These are phyloP conservation scores for Chelonus insularis DNA, from an alignment of 1,140 invertebrate genomes.

Conservation along the genomic window DNA sequence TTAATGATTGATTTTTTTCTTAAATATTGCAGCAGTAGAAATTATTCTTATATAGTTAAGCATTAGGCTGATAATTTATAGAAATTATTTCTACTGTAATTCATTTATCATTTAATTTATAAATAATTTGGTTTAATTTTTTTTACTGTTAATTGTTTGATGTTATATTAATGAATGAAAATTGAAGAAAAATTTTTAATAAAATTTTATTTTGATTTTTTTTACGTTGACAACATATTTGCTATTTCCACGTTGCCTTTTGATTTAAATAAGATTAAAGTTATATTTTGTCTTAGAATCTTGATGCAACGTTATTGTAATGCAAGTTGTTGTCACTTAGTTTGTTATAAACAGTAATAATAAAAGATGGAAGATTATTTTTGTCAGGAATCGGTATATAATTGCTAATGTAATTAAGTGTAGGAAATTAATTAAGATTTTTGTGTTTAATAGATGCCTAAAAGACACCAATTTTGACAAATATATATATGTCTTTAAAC, in stretches of 20 bases:
- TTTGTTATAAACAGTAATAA: slow-evolving; percentile 7
- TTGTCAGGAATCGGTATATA: background rate
- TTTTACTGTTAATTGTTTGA: no score
- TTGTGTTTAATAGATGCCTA: background rate
- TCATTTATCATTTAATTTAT: no score
- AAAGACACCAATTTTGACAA: background rate
- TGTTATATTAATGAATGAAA: no score
- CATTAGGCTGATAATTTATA: no score
- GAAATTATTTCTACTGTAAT: no score
- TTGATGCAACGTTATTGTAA: slow-evolving; percentile 31
- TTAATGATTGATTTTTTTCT: no score
- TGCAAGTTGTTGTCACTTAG: background rate
- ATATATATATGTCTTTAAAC: background rate
- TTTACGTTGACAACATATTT: no score
- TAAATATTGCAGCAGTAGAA: no score
- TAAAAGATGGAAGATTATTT: slow-evolving; percentile 5
- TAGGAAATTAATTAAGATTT: background rate
- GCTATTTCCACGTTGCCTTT: slow-evolving; percentile 34
- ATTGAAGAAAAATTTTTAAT: no score
- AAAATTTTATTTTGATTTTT: no score
- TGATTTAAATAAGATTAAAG: slow-evolving; percentile 29
- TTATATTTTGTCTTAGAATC: slow-evolving; percentile 26
- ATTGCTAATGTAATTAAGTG: background rate
- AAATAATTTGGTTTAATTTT: no score
- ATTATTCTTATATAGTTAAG: no score